phyloP scores from a whole-genome alignment of 2,888 invertebrate genomes.

The Spilosoma lubricipeda region DNA sequence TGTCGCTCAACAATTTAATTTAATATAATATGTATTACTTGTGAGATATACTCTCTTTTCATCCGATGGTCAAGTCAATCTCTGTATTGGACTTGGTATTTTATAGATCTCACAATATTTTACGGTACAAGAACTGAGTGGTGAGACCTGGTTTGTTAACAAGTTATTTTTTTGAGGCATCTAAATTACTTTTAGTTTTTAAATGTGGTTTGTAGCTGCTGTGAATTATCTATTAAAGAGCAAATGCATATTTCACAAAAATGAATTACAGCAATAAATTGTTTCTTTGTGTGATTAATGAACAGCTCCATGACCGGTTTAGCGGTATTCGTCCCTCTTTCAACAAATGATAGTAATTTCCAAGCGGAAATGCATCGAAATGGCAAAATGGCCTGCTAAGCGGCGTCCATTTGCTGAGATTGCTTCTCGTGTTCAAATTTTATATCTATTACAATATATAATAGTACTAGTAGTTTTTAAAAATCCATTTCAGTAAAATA shows the following conservation, averaged over 20 bases:
- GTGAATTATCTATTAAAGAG: background rate
- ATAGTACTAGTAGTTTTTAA: constrained; percentile 45
- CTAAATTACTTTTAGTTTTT: constrained; percentile 53
- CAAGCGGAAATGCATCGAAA: constrained; percentile 83
- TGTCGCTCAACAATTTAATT: no score
- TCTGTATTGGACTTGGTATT: no score
- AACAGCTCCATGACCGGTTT: constrained; percentile 64
- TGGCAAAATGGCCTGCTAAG: constrained; percentile 82
- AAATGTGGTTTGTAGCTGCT: constrained; percentile 30
- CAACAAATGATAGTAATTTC: constrained; percentile 83
- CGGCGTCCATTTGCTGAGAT: constrained; percentile 78
- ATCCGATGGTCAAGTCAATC: no score
- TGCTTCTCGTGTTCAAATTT: constrained; percentile 76
- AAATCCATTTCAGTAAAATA: constrained; percentile 48
- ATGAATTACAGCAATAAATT: constrained; percentile 27
- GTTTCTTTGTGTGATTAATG: constrained; percentile 54
- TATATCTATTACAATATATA: constrained; percentile 65
- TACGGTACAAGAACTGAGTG: no score
- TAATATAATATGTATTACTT: no score
- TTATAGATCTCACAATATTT: no score
- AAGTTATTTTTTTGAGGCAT: constrained; percentile 41
- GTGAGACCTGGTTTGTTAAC: no score
- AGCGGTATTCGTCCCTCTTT: constrained; percentile 73
- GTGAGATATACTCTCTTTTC: no score
- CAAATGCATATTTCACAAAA: constrained; percentile 18